Evolutionary conservation across 1,140 invertebrate species (phyloP).

Genomic region (Drosophila tsacasi): DNA sequence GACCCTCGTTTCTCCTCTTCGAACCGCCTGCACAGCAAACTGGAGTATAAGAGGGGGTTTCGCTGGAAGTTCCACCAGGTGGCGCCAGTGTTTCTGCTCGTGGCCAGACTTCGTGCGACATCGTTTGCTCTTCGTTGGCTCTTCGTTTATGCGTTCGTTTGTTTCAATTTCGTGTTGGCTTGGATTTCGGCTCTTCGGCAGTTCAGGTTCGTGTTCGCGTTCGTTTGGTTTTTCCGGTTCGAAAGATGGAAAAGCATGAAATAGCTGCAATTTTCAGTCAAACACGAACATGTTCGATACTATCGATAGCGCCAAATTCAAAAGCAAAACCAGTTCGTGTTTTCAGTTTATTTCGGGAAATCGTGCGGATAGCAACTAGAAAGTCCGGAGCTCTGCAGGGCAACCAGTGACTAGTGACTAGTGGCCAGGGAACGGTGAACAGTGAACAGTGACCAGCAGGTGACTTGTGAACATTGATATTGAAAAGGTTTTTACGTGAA

Average conservation of each 20-base stretch:
- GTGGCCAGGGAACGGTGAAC: not conserved
- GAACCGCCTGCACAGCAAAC: slow-evolving; percentile 7
- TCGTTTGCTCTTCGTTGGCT: slow-evolving; percentile 2
- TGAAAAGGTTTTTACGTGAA: not conserved
- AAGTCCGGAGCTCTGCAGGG: not conserved
- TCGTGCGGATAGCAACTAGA: slow-evolving; percentile 5
- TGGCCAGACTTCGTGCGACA: not conserved
- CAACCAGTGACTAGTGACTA: not conserved
- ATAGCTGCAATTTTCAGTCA: slow-evolving; percentile 34
- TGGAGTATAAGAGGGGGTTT: slow-evolving; percentile 28
- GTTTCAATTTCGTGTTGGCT: not conserved
- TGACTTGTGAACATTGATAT: not conserved
- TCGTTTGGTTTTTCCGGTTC: slow-evolving; percentile 5
- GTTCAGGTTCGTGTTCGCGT: not conserved
- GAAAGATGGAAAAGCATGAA: not conserved
- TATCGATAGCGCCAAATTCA: not conserved
- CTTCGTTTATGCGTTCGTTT: slow-evolving; percentile 2
- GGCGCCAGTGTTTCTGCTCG: not conserved
- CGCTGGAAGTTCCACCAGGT: not conserved
- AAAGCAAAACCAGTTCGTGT: not conserved
- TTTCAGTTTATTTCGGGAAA: slow-evolving; percentile 5
- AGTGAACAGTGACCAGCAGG: slow-evolving; percentile 1
- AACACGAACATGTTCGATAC: slow-evolving; percentile 21
- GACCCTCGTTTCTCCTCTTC: slow-evolving; percentile 23
- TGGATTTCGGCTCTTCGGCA: not conserved